Conservation (phyloP, 2,113 vertebrate species). For the Rhagologus leucostigma region DNA sequence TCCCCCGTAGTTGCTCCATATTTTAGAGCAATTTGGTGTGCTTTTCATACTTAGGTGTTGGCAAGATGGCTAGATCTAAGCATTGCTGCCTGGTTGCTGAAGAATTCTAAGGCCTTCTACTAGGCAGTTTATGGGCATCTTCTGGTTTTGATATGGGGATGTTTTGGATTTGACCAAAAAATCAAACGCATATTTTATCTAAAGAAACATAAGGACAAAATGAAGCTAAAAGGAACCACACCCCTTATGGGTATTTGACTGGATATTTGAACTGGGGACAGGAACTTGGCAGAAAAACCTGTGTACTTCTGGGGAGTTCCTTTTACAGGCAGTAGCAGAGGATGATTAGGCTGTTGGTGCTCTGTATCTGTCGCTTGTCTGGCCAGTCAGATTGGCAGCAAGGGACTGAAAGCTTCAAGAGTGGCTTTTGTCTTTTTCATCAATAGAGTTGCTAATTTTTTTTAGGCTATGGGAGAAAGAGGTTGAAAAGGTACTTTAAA, state of each 20-base stretch:
- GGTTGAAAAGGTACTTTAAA: background rate
- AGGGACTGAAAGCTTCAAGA: background rate
- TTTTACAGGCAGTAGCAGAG: background rate
- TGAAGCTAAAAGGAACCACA: background rate
- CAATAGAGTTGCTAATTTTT: background rate
- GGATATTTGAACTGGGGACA: background rate
- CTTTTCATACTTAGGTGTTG: background rate
- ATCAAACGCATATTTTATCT: background rate
- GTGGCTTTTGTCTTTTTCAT: background rate
- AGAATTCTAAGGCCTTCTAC: background rate
- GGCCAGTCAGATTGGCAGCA: background rate
- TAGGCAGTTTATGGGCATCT: background rate
- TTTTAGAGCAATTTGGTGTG: background rate
- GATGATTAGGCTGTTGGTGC: background rate
- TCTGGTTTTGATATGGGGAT: background rate
- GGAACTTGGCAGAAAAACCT: background rate
- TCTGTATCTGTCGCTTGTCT: background rate
- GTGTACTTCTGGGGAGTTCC: background rate
- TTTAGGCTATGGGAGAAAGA: background rate
- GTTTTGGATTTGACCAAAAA: background rate
- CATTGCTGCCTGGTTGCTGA: background rate
- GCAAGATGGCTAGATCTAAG: background rate
- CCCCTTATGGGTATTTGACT: background rate
- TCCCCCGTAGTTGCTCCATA: background rate
- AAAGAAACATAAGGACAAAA: background rate